Base-by-base conservation (phyloP, 2,797 vertebrate genomes). In the Liparis tanakae region DNA sequence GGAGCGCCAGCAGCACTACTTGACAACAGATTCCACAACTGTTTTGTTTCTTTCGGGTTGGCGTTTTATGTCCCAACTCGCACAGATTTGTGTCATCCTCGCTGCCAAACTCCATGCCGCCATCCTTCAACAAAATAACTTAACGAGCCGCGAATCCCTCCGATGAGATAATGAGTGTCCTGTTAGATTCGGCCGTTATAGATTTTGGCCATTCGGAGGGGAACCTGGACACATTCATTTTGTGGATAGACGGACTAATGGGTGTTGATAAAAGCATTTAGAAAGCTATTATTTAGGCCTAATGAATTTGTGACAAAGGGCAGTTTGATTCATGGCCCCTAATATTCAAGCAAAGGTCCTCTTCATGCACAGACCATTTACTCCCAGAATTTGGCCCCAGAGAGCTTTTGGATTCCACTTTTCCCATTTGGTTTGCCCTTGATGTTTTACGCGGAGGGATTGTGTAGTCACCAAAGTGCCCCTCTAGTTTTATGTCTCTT, bases 251-350 rank as follows among this genome's bases (percentile, higher is more conserved):
- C 78, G 30, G 75, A 82, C 76, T 80, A 75, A 86, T 85, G 48
- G 41, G 44, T 43, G 41, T 51, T 57, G 76, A 82, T 85, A 61
- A 87, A 78, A 76, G 70, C 81, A 82, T 90, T 89, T 84, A 87
- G 54, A 78, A 81, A 85, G 79, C 78, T 62, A 85, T 88, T 90
- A 87, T 85, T 90, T 84, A 85, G 81, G 60, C 53, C 37, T 80
- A 83, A 84, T 90, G 82, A 78, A 82, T 89, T 87, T 80, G 73
- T 78, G 72, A 84, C 72, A 82, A 78, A 84, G 62, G 74, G 33
- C 70, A 56, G 54, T 78, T 76, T 87, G 78, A 88, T 85, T 88
- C 73, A 86, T 66, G 76, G 54, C 75, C 62, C 41, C 56, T 74
- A 36, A 81, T 20, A 51, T 60, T 63, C 66, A 66, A 54, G 18